Evolutionary conservation across 2,888 invertebrate genomes (phyloP), one percentile per base, ranked within the genome.

Genomic region (Meteorus cinctellus): DNA sequence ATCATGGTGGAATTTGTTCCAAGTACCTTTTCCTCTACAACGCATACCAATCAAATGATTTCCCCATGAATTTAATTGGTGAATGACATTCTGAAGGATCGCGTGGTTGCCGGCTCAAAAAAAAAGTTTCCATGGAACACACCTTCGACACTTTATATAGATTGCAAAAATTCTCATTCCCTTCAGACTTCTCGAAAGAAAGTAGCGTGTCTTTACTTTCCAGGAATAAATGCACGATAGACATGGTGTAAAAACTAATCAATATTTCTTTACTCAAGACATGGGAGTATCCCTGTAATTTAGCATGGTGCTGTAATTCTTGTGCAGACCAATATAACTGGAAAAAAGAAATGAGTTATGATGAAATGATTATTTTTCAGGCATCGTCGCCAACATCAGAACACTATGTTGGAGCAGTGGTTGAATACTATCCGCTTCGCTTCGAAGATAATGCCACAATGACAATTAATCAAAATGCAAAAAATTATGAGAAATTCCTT

Each of bases 371-470:
- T 31, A 55, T 31, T 67, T 78, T 79, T 62, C 68, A 81, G 81
- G 81, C 80, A 51, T 92, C 92, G 0, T 89, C 90, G 0, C 89
- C 90, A 2, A 81, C 87, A 66, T 91, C 90, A 78, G 83, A 89
- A 70, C 91, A 89, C 81, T 94, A 94, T 83, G 90, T 91, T 8
- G 94, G 92, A 0, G 94, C 93, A 0, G 94, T 93, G 2, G 92
- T 93, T 12, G 94, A 94, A 83, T 94, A 92, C 83, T 86, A 90
- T 70, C 92, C 92, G 0, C 81, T 84, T 51, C 78, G 80, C 12
- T 73, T 77, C 62, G 75, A 72, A 27, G 75, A 75, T 12, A 73
- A 79, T 74, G 80, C 77, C 48, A 78, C 80, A 62, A 72, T 66
- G n/a, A 75, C 79, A 27, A 77, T 80, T 10, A 77, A 74, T 34